Conservation (phyloP, 2,113 vertebrate species). For the Vimba vimba region DNA sequence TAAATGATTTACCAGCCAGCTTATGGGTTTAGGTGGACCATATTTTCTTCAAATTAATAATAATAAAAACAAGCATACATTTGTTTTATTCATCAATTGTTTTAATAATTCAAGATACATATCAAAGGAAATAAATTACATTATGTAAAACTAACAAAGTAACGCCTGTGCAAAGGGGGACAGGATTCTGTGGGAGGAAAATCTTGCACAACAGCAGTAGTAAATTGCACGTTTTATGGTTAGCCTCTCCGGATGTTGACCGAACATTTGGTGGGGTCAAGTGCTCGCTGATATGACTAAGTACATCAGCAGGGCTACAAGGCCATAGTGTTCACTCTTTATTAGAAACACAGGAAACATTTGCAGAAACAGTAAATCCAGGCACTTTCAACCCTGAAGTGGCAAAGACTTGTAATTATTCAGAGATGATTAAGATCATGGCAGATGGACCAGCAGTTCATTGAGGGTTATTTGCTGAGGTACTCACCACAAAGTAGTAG, state of each 20-base stretch:
- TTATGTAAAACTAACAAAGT: not conserved
- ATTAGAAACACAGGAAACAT: not conserved
- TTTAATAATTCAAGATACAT: not conserved
- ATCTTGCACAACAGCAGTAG: slow-evolving; percentile 7
- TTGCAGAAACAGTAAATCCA: slow-evolving; percentile 39
- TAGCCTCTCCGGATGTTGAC: slow-evolving; percentile 26
- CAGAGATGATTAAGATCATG: slow-evolving; percentile 31
- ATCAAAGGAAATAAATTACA: not conserved
- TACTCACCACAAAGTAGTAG: slow-evolving; percentile 98
- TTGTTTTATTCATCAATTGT: not conserved
- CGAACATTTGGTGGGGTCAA: slow-evolving; percentile 7
- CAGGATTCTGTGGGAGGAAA: not conserved
- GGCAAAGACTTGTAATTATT: slow-evolving; percentile 48
- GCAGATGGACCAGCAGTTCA: not conserved
- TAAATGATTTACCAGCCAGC: not conserved
- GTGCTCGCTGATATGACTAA: slow-evolving; percentile 27
- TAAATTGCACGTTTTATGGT: slow-evolving; percentile 48
- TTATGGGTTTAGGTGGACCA: not conserved
- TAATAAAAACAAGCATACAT: not conserved
- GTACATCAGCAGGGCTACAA: slow-evolving; percentile 25
- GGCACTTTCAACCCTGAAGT: slow-evolving; percentile 24
- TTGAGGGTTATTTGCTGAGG: not conserved
- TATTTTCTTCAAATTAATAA: not conserved
- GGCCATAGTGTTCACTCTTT: slow-evolving; percentile 21
- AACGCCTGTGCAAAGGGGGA: not conserved